Conservation (phyloP, 2,888 invertebrate species). For the Xestia c-nigrum region DNA sequence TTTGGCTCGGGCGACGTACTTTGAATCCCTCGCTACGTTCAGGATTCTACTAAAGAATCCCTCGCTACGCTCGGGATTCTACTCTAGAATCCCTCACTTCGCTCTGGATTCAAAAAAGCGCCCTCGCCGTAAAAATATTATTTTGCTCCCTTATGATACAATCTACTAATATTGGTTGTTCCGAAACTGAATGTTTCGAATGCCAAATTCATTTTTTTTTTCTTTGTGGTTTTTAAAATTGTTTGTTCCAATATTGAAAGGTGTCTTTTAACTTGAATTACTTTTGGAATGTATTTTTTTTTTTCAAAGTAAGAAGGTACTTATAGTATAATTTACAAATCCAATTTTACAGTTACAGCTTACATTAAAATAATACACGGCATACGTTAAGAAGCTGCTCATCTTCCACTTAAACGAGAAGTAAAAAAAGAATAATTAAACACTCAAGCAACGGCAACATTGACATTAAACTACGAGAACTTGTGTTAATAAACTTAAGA, state of each 20-base stretch:
- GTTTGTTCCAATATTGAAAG: not conserved
- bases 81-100: no score
- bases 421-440: constrained; percentile 18
- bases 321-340: no score
- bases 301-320: no score
- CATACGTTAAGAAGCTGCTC: not conserved
- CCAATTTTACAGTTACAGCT: not conserved
- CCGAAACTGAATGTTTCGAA: not conserved
- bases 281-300: not conserved
- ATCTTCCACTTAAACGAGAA: not conserved
- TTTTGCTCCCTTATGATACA: no score
- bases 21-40: no score
- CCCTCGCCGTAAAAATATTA: no score
- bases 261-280: not conserved
- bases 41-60: no score
- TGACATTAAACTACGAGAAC: constrained; percentile 1
- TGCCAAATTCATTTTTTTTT: not conserved
- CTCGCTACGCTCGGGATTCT: no score
- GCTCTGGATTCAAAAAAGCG: no score
- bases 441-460: not conserved
- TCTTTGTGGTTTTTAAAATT: not conserved
- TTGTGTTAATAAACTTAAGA: not conserved
- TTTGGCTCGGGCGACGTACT: no score
- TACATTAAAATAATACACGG: not conserved
- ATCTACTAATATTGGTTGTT: no score